Evolutionary conservation across 2,888 invertebrate genomes (phyloP).

Genomic region (Teleiodes luculella): DNA sequence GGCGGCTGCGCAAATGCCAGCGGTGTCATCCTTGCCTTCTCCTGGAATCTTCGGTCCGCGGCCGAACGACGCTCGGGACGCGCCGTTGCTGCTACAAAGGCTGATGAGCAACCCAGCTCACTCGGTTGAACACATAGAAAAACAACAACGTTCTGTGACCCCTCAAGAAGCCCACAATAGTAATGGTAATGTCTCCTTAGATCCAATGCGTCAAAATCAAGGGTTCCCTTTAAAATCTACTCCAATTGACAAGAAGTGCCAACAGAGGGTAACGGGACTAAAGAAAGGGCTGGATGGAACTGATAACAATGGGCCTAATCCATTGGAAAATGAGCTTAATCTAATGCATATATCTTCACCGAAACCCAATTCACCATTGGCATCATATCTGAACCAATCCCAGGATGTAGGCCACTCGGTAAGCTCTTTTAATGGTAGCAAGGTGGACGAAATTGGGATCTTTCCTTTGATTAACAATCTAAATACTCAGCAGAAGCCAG

Average conservation of each 20-base stretch:
- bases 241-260: constrained; percentile 61
- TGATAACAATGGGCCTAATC: constrained; percentile 61
- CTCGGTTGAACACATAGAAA: constrained; percentile 92
- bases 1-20: constrained; percentile 73
- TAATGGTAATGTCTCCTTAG: constrained; percentile 57
- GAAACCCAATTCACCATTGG: constrained; percentile 76
- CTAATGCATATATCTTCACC: constrained; percentile 77
- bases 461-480: constrained; percentile 53
- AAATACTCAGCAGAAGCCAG: constrained; percentile 81
- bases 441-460: constrained; percentile 52
- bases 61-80: constrained; percentile 76
- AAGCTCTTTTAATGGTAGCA: constrained; percentile 55
- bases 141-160: constrained; percentile 87
- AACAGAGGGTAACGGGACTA: constrained; percentile 57
- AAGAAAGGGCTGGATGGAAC: constrained; percentile 53
- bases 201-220: constrained; percentile 53
- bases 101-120: constrained; percentile 91
- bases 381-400: constrained; percentile 73
- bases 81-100: constrained; percentile 83
- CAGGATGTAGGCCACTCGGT: constrained; percentile 61
- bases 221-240: constrained; percentile 63
- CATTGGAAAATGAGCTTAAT: constrained; percentile 73
- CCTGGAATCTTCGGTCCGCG: constrained; percentile 70
- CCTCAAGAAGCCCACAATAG: constrained; percentile 77
- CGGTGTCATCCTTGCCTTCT: constrained; percentile 69